Percentiles rank a stretch among this genome's conserved stretches.
phyloP scores from a whole-genome alignment of 2,113 vertebrate genomes.

The Actenoides lindsayi region DNA sequence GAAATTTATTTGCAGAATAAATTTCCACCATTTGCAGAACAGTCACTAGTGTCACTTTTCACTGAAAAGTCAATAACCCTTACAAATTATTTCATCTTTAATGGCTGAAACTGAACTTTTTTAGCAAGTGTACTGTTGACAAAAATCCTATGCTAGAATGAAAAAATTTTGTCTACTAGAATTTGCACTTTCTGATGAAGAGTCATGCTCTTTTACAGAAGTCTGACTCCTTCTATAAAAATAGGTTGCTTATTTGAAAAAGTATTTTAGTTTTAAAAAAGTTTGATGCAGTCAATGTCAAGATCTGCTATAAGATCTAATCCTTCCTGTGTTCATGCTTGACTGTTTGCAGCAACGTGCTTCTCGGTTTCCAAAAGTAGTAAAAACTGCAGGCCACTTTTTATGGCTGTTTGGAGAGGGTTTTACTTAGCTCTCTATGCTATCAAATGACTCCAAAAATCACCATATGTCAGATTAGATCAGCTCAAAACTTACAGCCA shows the following conservation, averaged over 20 bases:
- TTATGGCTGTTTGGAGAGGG: slow-evolving; percentile 26
- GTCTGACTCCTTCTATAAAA: not conserved
- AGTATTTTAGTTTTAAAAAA: not conserved
- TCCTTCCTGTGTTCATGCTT: not conserved
- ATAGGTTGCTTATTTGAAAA: not conserved
- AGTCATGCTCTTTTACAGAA: not conserved
- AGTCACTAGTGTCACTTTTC: not conserved
- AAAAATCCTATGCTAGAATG: not conserved
- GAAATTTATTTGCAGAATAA: not conserved
- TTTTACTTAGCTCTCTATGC: not conserved
- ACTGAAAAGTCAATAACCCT: not conserved
- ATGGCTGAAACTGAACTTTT: not conserved
- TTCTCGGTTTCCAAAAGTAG: slow-evolving; percentile 13
- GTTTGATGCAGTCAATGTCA: not conserved
- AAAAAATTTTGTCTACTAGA: not conserved
- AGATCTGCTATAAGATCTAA: not conserved
- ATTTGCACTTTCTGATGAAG: slow-evolving; percentile 2
- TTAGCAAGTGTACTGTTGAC: not conserved
- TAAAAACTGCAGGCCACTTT: not conserved
- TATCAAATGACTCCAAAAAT: slow-evolving; percentile 39
- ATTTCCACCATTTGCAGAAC: not conserved
- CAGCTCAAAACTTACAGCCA: slow-evolving; percentile 27
- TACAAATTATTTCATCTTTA: not conserved
- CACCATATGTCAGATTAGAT: slow-evolving; percentile 47
- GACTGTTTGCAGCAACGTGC: not conserved